These are phyloP conservation scores for Sciaenops ocellatus DNA, from an alignment of 2,797 vertebrate genomes.

Conservation along the genomic window DNA sequence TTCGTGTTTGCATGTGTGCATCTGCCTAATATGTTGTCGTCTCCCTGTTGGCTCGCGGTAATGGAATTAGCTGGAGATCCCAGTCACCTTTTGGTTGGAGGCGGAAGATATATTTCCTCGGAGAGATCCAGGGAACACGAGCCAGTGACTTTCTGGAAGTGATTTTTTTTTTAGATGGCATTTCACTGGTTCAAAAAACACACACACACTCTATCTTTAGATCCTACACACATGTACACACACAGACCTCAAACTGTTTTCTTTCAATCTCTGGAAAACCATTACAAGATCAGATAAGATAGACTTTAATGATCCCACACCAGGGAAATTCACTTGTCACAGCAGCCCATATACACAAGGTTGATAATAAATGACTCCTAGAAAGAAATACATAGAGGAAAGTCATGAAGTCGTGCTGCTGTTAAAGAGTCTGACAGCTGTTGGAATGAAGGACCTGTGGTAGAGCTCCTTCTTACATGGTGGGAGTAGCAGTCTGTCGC, in stretches of 20 bases:
- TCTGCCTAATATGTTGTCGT: not conserved
- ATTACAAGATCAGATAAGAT: not conserved
- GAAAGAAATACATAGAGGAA: too few relatives aligned
- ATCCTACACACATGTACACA: not conserved
- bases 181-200: conserved; percentile 4
- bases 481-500: too few relatives aligned
- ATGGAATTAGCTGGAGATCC: conserved; percentile 31
- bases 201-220: not conserved
- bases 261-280: not conserved
- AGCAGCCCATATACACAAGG: too few relatives aligned
- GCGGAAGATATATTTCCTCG: not conserved
- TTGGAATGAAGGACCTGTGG: too few relatives aligned
- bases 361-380: too few relatives aligned
- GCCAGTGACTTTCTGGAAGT: conserved; percentile 26
- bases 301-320: too few relatives aligned
- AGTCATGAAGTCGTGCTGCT: too few relatives aligned
- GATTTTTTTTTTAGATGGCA: not conserved
- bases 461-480: too few relatives aligned
- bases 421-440: too few relatives aligned
- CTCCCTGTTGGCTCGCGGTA: not conserved
- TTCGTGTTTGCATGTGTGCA: not conserved
- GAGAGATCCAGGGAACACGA: conserved; percentile 3
- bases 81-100: conserved; percentile 19
- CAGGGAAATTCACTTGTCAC: too few relatives aligned
- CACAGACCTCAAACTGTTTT: not conserved